Base-by-base conservation (phyloP, 2,888 invertebrate genomes). In the Lordiphosa fenestrarum region DNA sequence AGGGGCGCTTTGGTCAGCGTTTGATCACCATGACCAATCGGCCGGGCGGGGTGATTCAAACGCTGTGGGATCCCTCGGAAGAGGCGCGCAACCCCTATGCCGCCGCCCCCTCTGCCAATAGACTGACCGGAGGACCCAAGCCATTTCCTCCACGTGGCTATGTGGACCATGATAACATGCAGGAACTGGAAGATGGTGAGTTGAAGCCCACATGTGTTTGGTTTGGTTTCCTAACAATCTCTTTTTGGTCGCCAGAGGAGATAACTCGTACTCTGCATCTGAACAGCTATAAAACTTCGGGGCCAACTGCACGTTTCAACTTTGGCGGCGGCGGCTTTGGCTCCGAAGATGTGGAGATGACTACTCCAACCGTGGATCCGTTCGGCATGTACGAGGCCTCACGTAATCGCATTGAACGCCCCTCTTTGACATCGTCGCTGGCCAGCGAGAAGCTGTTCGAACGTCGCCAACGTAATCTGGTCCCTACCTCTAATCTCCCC, bases 101-200 rank as follows among this genome's bases (percentile, higher is more conserved):
- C 1, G 12, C 40, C 38, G 21, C 33, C 1, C 55, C 35, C 1
- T 55, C 35, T 25, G 23, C n/a, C 13, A 10, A 47, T 6, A 48
- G 52, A 57, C 25, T 69, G 0, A 69, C 7, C 48, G 4, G 66
- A 25, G 3, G 65, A 25, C 7, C 67, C 19, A 80, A 77, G 15
- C 57, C 81, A 2, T 80, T 73, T 21, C 80, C 86, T 2, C 89
- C 89, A 19, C 86, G 86, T 5, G 88, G 88, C 12, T 89, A 89
- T 56, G 77, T 89, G 4, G 89, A 89, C 50, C 88, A 88, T 41
- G 89, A 89, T 54, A 89, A 89, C 50, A 89, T 89, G 89, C 86
- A 88, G 35, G 65, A 86, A 21, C 66, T 88, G 53, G 89, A 90
- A 61, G 86, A 89, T 62, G 89, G 89, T 87, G 68, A 73, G 70